Evolutionary conservation across 53 echinoderm and acorn worm species (phyloP), one percentile per base, ranked within the genome.

Genomic region (Echinarachnius parma): DNA sequence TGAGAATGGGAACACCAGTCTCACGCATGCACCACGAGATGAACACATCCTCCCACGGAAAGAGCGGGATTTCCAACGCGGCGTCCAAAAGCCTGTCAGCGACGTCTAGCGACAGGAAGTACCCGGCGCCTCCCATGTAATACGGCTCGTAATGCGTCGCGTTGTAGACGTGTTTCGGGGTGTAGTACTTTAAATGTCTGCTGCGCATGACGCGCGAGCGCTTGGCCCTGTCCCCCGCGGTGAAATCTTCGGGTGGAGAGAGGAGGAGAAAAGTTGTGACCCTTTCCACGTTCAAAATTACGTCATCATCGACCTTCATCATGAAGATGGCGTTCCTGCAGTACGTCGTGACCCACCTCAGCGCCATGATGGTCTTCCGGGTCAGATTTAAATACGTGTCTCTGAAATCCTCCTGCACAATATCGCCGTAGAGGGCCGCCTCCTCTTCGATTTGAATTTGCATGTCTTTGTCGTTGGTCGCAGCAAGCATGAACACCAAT

Each of bases 31-130:
- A 69, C 34, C 76, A 78, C 10, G 84, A 84, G 4, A 89, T 35
- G 63, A 55, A 89, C 11, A 85, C 77, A 34, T 89, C 89, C 44
- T 84, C 84, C 89, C 89, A 89, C 1, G 84, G 84, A 22, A 89
- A 80, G 3, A 89, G 71, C 4, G 67, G 76, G 0, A 61, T 60
- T 7, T 35, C 48, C 33, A 76, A 54, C 0, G 84, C 66, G 28
- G 20, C 46, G 22, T 77, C 59, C 31, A 80, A 84, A 45, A 89
- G 44, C 25, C 47, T 85, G n/a, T 50, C 36, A 16, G 76, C 89
- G n/a, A 89, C 57, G 59, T 89, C 89, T 5, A 34, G 15, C 7
- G 89, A 89, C 45, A 89, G 61, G 21, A 89, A 54, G 48, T 89
- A 89, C 24, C 81, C 89, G 0, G 84, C 39, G 9, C 89, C 89